These are phyloP conservation scores for Melitaea cinxia DNA, from an alignment of 1,140 invertebrate genomes.

Conservation along the genomic window DNA sequence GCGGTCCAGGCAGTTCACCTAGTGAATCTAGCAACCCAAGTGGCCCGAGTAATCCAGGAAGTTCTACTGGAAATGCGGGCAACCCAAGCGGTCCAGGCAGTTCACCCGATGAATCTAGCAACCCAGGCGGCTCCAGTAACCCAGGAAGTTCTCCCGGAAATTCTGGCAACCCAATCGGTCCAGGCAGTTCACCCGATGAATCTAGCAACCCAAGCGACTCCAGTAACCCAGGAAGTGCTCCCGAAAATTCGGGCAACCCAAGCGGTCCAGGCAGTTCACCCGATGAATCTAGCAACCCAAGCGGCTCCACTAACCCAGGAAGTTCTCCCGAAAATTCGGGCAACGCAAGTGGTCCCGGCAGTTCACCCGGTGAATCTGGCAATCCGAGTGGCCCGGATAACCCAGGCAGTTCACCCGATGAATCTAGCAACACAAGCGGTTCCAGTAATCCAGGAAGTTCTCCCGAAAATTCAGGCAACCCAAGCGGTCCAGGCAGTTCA, in stretches of 20 bases:
- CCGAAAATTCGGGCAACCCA: constrained; percentile 3
- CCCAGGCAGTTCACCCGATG: no score
- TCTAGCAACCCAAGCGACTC: background rate
- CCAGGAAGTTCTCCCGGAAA: background rate
- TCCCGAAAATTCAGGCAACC: no score
- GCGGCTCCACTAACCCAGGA: background rate
- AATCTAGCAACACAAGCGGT: no score
- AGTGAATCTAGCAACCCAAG: background rate
- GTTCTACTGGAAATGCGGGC: background rate
- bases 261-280: constrained; percentile 15
- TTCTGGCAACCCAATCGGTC: background rate
- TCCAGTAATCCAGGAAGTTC: no score
- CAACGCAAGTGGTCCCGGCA: background rate
- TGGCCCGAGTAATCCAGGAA: background rate
- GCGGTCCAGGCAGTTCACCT: constrained; percentile 9
- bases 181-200: no score
- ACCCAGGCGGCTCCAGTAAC: background rate
- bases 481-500: no score
- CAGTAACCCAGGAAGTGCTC: constrained; percentile 4
- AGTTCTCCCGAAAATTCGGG: no score
- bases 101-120: background rate
- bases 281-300: background rate
- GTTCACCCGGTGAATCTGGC: no score
- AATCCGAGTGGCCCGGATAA: background rate
- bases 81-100: background rate